A percentile compares a stretch with the other conserved stretches of the same genome.
Evolutionary conservation across 1,140 invertebrate genomes (phyloP).

Genomic region (Drosophila rhopaloa): DNA sequence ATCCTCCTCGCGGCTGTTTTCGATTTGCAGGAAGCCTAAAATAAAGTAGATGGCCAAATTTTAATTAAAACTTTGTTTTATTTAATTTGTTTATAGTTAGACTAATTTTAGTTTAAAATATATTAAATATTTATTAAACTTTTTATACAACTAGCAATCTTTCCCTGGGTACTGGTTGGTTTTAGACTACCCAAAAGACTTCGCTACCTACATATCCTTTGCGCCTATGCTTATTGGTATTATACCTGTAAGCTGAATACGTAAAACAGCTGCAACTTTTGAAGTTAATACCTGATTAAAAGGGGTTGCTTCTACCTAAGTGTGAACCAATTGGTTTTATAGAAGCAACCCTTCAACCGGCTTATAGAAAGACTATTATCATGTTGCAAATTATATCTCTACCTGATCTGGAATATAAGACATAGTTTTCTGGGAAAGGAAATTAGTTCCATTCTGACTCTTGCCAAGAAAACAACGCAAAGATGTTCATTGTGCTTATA

Average conservation of each 20-base stretch:
- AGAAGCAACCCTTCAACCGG: conserved; percentile 2
- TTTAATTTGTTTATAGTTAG: not conserved
- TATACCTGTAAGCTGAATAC: not conserved
- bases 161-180: not conserved
- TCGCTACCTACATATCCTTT: too few relatives aligned
- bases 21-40: conserved; percentile 96
- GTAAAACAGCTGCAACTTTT: not conserved
- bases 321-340: not conserved
- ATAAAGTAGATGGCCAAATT: conserved; percentile 10
- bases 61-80: too few relatives aligned
- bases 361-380: too few relatives aligned
- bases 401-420: conserved; percentile 54
- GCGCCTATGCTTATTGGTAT: not conserved
- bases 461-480: conserved; percentile 1
- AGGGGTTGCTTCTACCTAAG: not conserved
- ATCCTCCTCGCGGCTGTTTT: conserved; percentile 94
- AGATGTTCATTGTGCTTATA: conserved; percentile 4
- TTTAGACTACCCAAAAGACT: not conserved
- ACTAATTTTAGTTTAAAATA: too few relatives aligned
- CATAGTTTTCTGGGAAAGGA: accelerated
- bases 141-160: too few relatives aligned
- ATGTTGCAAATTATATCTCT: conserved; percentile 2
- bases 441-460: conserved; percentile 26
- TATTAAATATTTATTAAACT: too few relatives aligned
- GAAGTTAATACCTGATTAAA: not conserved